Base-by-base conservation (phyloP, 1,140 invertebrate genomes). In the Mylabris phalerata region DNA sequence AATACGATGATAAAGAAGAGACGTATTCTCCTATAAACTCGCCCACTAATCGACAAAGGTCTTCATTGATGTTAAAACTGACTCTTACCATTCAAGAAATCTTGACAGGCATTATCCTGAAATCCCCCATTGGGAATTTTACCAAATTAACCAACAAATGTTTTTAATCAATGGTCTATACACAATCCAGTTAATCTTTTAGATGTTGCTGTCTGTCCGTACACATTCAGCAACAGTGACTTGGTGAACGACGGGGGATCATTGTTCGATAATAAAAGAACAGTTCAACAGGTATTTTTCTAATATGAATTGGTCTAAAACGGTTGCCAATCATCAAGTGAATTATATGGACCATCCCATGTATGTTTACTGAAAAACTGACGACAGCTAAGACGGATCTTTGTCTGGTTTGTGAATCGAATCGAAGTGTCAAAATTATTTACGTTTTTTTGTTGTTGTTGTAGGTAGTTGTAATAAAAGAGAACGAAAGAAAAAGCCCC, bases 61-160 rank as follows among this genome's bases (percentile, higher is more conserved):
- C 32, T 54, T 51, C 55, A 61, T 61, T 61, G 54, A 57, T 50
- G 52, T 45, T 65, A 60, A 62, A 7, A 32, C 32, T 32, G 32
- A 32, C 32, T 60, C 62, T 57, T 50, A 43, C 57, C 58, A 65
- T 65, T 65, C 57, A 60, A 10, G 42, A 40, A 42, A 40, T 48
- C 25, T 32, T 63, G 64, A 58, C 62, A 61, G 25, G 39, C 62
- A 64, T 64, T 64, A 51, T 64, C 27, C 11, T 42, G 39, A 48
- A 38, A 55, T 39, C 41, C 26, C 55, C 49, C 55, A 44, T 51
- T 32, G 56, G 55, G 57, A 63, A 64, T 65, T 65, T 62, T 51
- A 65, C 66, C 57, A 67, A 67, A 67, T 67, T 67, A 67, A 66
- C 50, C 55, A 60, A 66, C 64, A 66, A 67, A 67, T 62, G 64